Evolutionary conservation across 1,140 invertebrate species (phyloP).

Genomic region (Megalonaias nervosa): DNA sequence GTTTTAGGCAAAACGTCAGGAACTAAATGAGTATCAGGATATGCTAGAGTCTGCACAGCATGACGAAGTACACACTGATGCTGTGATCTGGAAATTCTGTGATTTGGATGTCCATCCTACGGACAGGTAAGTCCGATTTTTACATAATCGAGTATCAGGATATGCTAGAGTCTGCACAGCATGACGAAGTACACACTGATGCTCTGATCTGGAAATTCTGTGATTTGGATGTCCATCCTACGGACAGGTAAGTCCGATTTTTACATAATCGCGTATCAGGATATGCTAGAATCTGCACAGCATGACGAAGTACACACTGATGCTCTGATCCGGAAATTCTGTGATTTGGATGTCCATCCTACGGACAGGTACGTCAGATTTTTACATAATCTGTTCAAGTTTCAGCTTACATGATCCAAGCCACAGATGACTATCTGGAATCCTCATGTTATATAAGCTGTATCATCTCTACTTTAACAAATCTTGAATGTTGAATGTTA

Average conservation of each 20-base stretch:
- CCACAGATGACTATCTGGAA: not conserved
- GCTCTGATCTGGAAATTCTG: slow-evolving; percentile 66
- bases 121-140: slow-evolving; percentile 50
- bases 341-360: slow-evolving; percentile 60
- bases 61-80: slow-evolving; percentile 53
- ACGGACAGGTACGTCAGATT: slow-evolving; percentile 50
- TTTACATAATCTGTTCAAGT: not conserved
- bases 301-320: slow-evolving; percentile 51
- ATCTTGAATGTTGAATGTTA: not conserved
- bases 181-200: slow-evolving; percentile 51
- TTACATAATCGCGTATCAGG: slow-evolving; percentile 38
- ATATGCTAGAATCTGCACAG: slow-evolving; percentile 46
- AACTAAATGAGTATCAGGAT: slow-evolving; percentile 51
- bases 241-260: slow-evolving; percentile 50
- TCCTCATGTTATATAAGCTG: not conserved
- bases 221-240: slow-evolving; percentile 58
- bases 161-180: slow-evolving; percentile 43
- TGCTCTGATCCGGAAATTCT: slow-evolving; percentile 65
- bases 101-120: slow-evolving; percentile 58
- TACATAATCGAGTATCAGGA: slow-evolving; percentile 41
- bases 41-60: slow-evolving; percentile 44
- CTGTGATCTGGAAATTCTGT: slow-evolving; percentile 66
- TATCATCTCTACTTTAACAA: not conserved
- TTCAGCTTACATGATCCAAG: not conserved
- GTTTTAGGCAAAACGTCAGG: slow-evolving; percentile 41